Evolutionary conservation across 2,888 invertebrate genomes (phyloP).

Genomic region (Frankliniella intonsa): DNA sequence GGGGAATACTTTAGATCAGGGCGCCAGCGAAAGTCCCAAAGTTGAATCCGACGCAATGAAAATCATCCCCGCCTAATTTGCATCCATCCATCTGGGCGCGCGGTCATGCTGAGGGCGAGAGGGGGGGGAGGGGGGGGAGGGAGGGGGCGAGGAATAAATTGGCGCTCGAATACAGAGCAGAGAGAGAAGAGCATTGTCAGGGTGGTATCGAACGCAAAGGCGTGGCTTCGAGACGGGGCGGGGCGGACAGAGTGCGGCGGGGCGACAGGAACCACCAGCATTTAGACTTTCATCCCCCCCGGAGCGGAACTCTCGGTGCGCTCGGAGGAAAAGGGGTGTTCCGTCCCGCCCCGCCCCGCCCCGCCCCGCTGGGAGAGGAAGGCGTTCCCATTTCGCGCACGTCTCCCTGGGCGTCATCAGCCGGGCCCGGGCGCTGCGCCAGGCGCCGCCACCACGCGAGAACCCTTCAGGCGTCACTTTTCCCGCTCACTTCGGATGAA

Average conservation of each 20-base stretch:
- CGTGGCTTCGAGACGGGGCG: background rate
- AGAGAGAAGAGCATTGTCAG: too few relatives aligned
- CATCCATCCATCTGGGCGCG: background rate
- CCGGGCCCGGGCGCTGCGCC: too few relatives aligned
- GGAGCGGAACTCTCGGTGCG: too few relatives aligned
- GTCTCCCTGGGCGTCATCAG: background rate
- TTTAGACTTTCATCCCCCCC: background rate
- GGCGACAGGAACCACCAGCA: background rate
- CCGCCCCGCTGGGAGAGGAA: too few relatives aligned
- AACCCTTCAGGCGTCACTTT: too few relatives aligned
- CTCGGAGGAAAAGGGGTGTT: too few relatives aligned
- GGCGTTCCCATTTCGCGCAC: background rate
- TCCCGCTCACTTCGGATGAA: too few relatives aligned
- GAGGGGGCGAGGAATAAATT: background rate
- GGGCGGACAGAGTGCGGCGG: background rate
- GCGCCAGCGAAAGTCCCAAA: background rate
- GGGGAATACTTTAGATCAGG: slow-evolving; percentile 7
- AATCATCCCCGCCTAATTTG: background rate
- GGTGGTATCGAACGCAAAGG: too few relatives aligned
- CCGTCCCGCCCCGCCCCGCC: too few relatives aligned
- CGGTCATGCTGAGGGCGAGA: background rate
- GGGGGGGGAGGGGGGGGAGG: background rate
- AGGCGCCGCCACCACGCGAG: too few relatives aligned
- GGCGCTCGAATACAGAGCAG: background rate
- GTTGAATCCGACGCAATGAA: slow-evolving; percentile 13